These are phyloP conservation scores for Microtus pennsylvanicus DNA, from an alignment of 2,113 vertebrate genomes.

Conservation along the genomic window DNA sequence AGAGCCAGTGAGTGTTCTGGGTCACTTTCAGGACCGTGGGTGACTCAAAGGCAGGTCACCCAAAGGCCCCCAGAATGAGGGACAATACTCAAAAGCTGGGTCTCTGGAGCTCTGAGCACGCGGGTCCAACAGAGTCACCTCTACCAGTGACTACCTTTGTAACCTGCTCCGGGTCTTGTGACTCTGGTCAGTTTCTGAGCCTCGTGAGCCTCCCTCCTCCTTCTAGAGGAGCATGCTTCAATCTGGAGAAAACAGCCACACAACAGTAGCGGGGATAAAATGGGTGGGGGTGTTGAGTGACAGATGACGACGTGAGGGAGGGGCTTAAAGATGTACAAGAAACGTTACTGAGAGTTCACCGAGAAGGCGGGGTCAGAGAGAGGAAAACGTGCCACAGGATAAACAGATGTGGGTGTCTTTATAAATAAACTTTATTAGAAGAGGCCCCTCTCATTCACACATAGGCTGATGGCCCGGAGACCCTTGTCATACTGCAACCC, in stretches of 20 bases:
- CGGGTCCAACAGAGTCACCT: neutral
- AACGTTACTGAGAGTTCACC: neutral
- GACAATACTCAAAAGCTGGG: neutral
- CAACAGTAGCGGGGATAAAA: neutral
- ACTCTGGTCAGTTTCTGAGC: neutral
- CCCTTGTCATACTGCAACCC: neutral
- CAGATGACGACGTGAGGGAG: neutral
- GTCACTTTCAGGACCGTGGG: neutral
- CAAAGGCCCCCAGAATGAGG: neutral
- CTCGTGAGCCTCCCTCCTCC: neutral
- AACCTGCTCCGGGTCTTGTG: neutral
- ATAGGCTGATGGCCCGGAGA: neutral
- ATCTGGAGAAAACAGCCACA: neutral
- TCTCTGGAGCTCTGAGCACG: neutral
- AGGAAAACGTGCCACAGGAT: neutral
- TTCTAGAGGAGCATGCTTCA: neutral
- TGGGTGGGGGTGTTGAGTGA: neutral
- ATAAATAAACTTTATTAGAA: neutral
- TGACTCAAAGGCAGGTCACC: neutral
- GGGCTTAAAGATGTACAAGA: neutral
- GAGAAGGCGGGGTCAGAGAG: neutral
- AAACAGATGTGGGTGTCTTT: neutral
- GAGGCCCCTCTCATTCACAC: neutral
- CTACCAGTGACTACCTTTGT: neutral
- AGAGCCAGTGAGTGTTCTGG: neutral